Evolutionary conservation across 2,113 vertebrate species (phyloP), one percentile per base, ranked within the genome.

Genomic region (Hepsetus odoe): DNA sequence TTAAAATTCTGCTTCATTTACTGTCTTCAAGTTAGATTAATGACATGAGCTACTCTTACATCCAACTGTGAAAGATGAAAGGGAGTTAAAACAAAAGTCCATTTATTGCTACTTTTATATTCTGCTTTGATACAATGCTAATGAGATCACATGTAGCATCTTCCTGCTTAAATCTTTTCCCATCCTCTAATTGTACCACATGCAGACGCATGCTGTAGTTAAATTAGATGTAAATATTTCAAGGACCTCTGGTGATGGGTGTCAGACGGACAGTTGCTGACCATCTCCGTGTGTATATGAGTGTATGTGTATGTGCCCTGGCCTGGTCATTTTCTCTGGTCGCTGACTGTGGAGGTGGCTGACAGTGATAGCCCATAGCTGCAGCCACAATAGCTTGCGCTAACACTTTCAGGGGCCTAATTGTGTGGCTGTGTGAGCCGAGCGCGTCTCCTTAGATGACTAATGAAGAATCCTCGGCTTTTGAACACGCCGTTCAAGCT

Each of bases 41-140:
- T 90, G 89, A 84, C 85, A 85, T 33, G 84, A 90, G 85, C 87
- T 84, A 85, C 90, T 88, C 88, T 84, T 90, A 88, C 87, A 90
- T 90, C 89, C 87, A 88, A 88, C 87, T 65, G 82, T 68, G 66
- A 80, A 90, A 90, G 90, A 92, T 91, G 84, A 93, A 91, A 92
- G 87, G 75, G 87, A 74, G 55, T 85, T 87, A 83, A 86, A 90
- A 91, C 90, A 91, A 92, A 91, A 90, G 88, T 84, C 77, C 75
- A 78, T 80, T 80, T 82, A 82, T 85, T 86, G 73, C 88, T 88
- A 88, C 91, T 90, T 90, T 93, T 90, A 91, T 92, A 90, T 86
- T 76, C 82, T 61, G 62, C 86, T 89, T 91, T 90, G 90, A 90
- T 90, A 88, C 84, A 85, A 92, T 90, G 87, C 89, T 91, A 92